A percentile compares a stretch with the other conserved stretches of the same genome.
phyloP scores from a whole-genome alignment of 2,113 vertebrate species.

The Thamnaconus septentrionalis region DNA sequence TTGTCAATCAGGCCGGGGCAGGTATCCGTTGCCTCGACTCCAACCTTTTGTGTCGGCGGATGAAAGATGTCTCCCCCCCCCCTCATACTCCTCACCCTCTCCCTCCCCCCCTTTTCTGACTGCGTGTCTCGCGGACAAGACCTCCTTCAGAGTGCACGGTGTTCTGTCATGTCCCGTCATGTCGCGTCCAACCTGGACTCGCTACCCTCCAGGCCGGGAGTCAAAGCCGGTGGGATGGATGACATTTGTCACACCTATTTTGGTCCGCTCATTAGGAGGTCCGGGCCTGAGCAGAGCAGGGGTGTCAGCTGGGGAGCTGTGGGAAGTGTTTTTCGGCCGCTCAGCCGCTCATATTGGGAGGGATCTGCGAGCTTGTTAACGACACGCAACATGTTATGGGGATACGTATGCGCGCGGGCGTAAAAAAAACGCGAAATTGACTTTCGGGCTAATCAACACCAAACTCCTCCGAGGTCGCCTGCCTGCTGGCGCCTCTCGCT shows the following conservation, averaged over 20 bases:
- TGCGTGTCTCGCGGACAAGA: slow-evolving; percentile 43
- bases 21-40: too few species aligned
- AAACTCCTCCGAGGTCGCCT: not conserved
- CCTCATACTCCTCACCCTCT: not conserved
- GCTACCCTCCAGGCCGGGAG: slow-evolving; percentile 50
- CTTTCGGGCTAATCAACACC: slow-evolving; percentile 56
- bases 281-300: slow-evolving; percentile 41
- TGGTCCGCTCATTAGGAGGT: slow-evolving; percentile 70
- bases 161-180: slow-evolving; percentile 64
- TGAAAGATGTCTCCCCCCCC: not conserved
- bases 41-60: too few species aligned
- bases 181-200: slow-evolving; percentile 47
- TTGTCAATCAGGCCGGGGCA: too few species aligned
- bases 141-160: slow-evolving; percentile 55
- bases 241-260: slow-evolving; percentile 71
- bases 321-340: slow-evolving; percentile 50
- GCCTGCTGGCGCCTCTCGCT: slow-evolving; percentile 8
- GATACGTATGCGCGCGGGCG: slow-evolving; percentile 15
- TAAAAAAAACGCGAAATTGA: not conserved
- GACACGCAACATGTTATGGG: slow-evolving; percentile 42
- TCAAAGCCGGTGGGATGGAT: slow-evolving; percentile 39
- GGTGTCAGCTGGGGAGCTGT: slow-evolving; percentile 57
- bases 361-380: slow-evolving; percentile 63
- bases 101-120: slow-evolving; percentile 20
- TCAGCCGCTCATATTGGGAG: slow-evolving; percentile 52